phyloP scores from a whole-genome alignment of 2,888 invertebrate species.

The Lasioglossum calceatum region DNA sequence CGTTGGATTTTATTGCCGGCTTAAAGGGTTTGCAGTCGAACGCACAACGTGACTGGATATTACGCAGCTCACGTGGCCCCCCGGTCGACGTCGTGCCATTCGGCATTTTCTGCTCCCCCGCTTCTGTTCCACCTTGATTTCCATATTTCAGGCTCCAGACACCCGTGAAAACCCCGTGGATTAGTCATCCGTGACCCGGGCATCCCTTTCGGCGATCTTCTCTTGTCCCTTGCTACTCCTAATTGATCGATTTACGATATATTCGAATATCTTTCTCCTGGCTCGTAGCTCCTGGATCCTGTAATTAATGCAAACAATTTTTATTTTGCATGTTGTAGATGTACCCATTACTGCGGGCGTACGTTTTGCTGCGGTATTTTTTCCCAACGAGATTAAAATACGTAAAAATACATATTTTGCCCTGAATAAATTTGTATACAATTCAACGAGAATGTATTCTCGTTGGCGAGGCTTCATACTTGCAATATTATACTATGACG shows the following conservation, averaged over 20 bases:
- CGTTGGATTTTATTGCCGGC: conserved; percentile 73
- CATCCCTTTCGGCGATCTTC: background rate
- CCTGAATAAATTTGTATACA: too few relatives aligned
- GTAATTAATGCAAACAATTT: too few relatives aligned
- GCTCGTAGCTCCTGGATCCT: too few relatives aligned
- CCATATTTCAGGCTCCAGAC: conserved; percentile 46
- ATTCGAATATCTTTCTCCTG: background rate
- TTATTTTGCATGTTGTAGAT: too few relatives aligned
- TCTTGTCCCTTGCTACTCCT: background rate
- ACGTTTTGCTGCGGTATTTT: too few relatives aligned
- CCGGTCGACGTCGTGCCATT: conserved; percentile 26
- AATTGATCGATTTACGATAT: background rate
- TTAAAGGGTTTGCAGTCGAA: conserved; percentile 73
- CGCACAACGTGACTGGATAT: conserved; percentile 66
- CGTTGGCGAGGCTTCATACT: too few relatives aligned
- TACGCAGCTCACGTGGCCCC: conserved; percentile 61
- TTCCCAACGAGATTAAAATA: too few relatives aligned
- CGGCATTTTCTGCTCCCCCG: conserved; percentile 45
- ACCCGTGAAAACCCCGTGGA: background rate
- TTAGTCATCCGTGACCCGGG: conserved; percentile 1
- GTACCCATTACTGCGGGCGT: too few relatives aligned
- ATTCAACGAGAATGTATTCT: too few relatives aligned
- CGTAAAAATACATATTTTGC: too few relatives aligned
- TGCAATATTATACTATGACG: too few relatives aligned
- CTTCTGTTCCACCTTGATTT: conserved; percentile 36